Conservation (phyloP, 2,113 vertebrate species). For the Conger conger region DNA sequence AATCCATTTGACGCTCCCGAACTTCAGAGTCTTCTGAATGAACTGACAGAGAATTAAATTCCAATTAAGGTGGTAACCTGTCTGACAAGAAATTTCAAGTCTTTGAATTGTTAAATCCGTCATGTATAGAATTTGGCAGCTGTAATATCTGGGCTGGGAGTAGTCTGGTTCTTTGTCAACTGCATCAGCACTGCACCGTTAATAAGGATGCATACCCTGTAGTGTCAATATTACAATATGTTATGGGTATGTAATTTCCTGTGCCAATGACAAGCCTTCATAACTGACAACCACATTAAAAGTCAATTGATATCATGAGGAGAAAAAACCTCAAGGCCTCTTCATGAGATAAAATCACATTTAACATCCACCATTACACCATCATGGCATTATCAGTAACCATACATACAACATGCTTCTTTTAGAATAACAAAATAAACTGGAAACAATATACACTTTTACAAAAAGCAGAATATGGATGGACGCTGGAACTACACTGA, state of each 20-base stretch:
- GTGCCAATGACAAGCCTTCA: not conserved
- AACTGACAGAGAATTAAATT: not conserved
- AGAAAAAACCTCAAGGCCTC: slow-evolving; percentile 37
- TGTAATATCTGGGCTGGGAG: not conserved
- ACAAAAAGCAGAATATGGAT: slow-evolving; percentile 74
- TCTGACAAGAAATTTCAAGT: not conserved
- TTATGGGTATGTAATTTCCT: not conserved
- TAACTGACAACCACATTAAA: slow-evolving; percentile 33
- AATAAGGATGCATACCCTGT: not conserved
- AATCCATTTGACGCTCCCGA: not conserved
- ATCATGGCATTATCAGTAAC: slow-evolving; percentile 63
- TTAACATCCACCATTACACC: slow-evolving; percentile 62
- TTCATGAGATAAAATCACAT: slow-evolving; percentile 19
- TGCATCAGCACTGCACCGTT: slow-evolving; percentile 14
- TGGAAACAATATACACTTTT: slow-evolving; percentile 61
- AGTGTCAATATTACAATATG: slow-evolving; percentile 11
- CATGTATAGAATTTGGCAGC: not conserved
- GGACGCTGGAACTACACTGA: slow-evolving; percentile 36
- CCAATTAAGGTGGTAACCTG: not conserved
- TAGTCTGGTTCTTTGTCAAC: not conserved
- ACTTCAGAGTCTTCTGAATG: not conserved
- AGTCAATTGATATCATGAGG: slow-evolving; percentile 36
- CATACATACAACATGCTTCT: not conserved
- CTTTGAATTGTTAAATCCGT: not conserved
- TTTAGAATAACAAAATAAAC: slow-evolving; percentile 41